Evolutionary conservation across 2,797 vertebrate species (phyloP).

Genomic region (Anniella stebbinsi): DNA sequence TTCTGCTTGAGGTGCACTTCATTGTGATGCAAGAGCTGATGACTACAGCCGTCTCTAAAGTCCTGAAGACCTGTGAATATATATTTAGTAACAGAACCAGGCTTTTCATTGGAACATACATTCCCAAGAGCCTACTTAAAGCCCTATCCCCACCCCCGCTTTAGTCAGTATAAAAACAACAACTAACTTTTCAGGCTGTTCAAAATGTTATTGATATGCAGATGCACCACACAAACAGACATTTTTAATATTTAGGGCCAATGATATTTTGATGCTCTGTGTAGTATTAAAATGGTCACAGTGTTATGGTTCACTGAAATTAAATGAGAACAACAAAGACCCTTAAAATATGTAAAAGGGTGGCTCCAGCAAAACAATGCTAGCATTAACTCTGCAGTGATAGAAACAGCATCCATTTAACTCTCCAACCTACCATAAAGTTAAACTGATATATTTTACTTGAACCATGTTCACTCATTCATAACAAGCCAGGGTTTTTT

Average conservation of each 20-base stretch:
- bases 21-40: not conserved
- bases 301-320: slow-evolving; percentile 46
- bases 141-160: too few species aligned
- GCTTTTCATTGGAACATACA: not conserved
- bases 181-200: not conserved
- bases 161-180: not conserved
- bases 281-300: slow-evolving; percentile 11
- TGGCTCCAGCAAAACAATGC: not conserved
- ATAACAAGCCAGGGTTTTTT: too few species aligned
- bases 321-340: slow-evolving; percentile 48
- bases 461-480: not conserved
- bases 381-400: not conserved
- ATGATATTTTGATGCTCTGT: slow-evolving; percentile 42
- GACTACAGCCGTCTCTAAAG: not conserved
- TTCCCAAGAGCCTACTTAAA: slow-evolving; percentile 25
- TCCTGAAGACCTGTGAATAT: not conserved
- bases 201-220: not conserved
- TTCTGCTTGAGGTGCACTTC: not conserved
- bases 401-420: not conserved
- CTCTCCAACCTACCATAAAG: slow-evolving; percentile 12
- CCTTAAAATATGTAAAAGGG: slow-evolving; percentile 17
- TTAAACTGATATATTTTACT: slow-evolving; percentile 8
- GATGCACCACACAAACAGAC: slow-evolving; percentile 5
- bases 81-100: not conserved
- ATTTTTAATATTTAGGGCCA: slow-evolving; percentile 42